Base-by-base conservation (phyloP, 2,888 invertebrate genomes). In the Panzeria rudis region DNA sequence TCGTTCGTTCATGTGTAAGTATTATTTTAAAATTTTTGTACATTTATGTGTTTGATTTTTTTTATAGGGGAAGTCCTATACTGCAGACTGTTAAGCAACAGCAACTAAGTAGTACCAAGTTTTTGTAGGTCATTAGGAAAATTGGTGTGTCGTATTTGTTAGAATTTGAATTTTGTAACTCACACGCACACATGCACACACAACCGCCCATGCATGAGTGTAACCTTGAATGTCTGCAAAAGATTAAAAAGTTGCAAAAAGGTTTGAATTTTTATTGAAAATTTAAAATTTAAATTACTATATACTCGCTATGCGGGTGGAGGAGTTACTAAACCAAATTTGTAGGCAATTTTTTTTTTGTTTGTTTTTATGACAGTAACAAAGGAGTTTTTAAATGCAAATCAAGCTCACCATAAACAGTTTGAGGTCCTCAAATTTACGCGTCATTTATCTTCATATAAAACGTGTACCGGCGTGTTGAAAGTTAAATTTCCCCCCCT, bases 61-160 rank as follows among this genome's bases (percentile, higher is more conserved):
- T 52, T 52, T 52, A 54, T 81, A 84, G 77, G 80, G 75, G 75
- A 71, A 66, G 71, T 76, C 80, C 78, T 66, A 29, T 4, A 76
- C 69, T 54, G 52, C 54, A 38, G 17, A 38, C 2, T 29, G 29
- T 29, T 29, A 20, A 71, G 41, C 56, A 64, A 41, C 59, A 72
- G 32, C 62, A 62, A 71, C 59, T 64, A 72, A 72, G 25, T 72
- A 52, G 47, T 61, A 64, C n/a, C 56, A 35, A 59, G 75, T 80
- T 79, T 84, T 76, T 84, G 72, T 84, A 77, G 84, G 84, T 84
- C 84, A 84, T 81, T 84, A 72, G 80, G 84, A 80, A 86, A 75
- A 75, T 80, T 73, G 52, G 52, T 78, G 78, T 59, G 25, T 68
- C 52, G 29, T 62, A 54, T 59, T 72, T 50, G 64, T 68, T 68